Evolutionary conservation across 2,888 invertebrate genomes (phyloP).

Genomic region (Agapetus fuscipes): DNA sequence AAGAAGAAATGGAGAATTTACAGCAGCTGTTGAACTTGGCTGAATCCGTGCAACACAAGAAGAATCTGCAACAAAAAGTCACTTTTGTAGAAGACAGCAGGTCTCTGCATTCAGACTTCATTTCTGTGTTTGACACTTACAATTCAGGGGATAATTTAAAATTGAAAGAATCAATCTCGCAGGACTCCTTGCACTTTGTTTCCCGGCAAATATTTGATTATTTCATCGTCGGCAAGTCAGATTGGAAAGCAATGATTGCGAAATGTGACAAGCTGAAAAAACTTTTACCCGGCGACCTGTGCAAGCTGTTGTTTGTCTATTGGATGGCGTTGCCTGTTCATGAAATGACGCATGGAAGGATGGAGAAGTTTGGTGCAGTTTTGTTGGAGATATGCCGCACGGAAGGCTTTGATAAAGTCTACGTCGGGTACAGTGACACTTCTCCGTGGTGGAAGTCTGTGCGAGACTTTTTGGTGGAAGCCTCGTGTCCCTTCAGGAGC

Average conservation of each 20-base stretch:
- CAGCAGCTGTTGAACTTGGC: conserved; percentile 54
- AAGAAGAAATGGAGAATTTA: conserved; percentile 46
- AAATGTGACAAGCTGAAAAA: conserved; percentile 8
- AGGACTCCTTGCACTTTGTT: conserved; percentile 28
- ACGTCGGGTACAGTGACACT: conserved; percentile 56
- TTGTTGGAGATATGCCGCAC: conserved; percentile 56
- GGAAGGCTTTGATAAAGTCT: conserved; percentile 46
- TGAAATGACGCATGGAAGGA: conserved; percentile 44
- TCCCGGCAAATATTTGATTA: conserved; percentile 29
- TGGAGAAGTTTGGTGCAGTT: conserved; percentile 57
- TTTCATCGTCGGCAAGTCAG: conserved; percentile 23
- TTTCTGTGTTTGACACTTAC: conserved; percentile 45
- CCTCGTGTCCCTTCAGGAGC: conserved; percentile 65
- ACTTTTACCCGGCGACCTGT: conserved; percentile 48
- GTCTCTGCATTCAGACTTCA: conserved; percentile 44
- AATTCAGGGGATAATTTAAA: conserved; percentile 27
- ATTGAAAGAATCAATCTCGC: conserved; percentile 30
- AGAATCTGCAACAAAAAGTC: conserved; percentile 36
- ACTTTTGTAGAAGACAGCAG: conserved; percentile 45
- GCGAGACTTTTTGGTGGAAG: conserved; percentile 60
- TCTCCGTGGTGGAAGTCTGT: conserved; percentile 79
- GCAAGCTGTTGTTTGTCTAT: conserved; percentile 60
- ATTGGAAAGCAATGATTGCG: conserved; percentile 12
- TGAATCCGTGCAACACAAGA: conserved; percentile 34
- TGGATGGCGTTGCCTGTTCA: conserved; percentile 57